Evolutionary conservation across 1,140 invertebrate species (phyloP), one percentile per base, ranked within the genome.

Genomic region (Cyrtorhinus lividipennis): DNA sequence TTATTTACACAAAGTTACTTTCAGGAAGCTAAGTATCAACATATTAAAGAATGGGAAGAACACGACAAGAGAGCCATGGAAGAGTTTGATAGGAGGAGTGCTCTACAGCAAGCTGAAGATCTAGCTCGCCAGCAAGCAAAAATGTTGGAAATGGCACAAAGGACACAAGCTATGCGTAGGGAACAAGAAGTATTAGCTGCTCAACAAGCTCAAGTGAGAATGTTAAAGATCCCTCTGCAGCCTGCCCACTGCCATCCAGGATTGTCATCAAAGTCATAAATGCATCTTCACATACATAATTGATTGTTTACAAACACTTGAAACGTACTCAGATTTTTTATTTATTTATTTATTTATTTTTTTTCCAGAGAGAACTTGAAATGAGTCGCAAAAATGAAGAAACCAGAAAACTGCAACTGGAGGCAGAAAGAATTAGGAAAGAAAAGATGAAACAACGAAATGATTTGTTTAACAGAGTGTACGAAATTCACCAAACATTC

Each of bases 351-450:
- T 5, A 38, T 38, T 38, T 38, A 38, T 38, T 53, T 53, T 5
- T 10, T 53, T 53, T 53, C 5, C 5, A 53, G 48, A 53, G 48
- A 53, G 10, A 44, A 10, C 8, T 10, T 44, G 38, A 44, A 44
- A 8, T 10, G 8, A 10, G 38, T 44, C 38, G 38, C 8, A 44
- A 44, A 44, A 8, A 44, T 10, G 38, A 53, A 53, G 48, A 53
- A 53, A 53, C 48, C 5, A 53, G 48, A 53, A 53, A 53, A 53
- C 48, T 13, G 20, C 48, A 53, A 53, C 20, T 53, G 18, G 48
- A 53, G 20, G 48, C 48, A 15, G 12, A 53, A 22, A 53, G 18
- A 53, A 10, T 13, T 5, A 5, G 10, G 5, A 53, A 20, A 5
- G 48, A 53, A 20, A 5, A 5, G 20, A 53, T 20, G 48, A 22